phyloP scores from a whole-genome alignment of 2,113 vertebrate species.

The Genyomyrus donnyi region DNA sequence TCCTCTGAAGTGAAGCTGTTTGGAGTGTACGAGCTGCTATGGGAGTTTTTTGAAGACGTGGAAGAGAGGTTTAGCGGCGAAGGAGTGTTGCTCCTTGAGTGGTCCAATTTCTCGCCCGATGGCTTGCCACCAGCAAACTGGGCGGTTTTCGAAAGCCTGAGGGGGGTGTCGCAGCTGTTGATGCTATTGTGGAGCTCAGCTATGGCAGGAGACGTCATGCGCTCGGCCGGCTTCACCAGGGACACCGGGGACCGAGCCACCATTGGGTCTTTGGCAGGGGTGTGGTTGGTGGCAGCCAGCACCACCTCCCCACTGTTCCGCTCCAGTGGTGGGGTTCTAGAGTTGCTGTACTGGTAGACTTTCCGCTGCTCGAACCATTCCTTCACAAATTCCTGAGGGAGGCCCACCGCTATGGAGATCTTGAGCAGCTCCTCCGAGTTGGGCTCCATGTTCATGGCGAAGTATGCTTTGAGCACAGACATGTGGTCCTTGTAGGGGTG shows the following conservation, averaged over 20 bases:
- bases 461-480: slow-evolving; percentile 99
- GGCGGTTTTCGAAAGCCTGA: slow-evolving; percentile 90
- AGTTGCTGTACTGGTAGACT: slow-evolving; percentile 85
- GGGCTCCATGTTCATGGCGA: slow-evolving; percentile 99
- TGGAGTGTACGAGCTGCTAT: slow-evolving; percentile 99
- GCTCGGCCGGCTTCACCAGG: slow-evolving; percentile 75
- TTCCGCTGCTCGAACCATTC: slow-evolving; percentile 99
- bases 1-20: slow-evolving; percentile 99
- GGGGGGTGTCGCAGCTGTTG: slow-evolving; percentile 88
- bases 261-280: slow-evolving; percentile 83
- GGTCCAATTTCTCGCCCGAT: slow-evolving; percentile 86
- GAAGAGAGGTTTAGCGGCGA: slow-evolving; percentile 97
- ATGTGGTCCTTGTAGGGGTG: slow-evolving; percentile 98
- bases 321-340: slow-evolving; percentile 88
- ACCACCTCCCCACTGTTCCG: slow-evolving; percentile 77
- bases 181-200: slow-evolving; percentile 91
- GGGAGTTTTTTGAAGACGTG: slow-evolving; percentile 98
- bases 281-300: slow-evolving; percentile 75
- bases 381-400: slow-evolving; percentile 99
- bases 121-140: slow-evolving; percentile 80
- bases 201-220: slow-evolving; percentile 86
- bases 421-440: slow-evolving; percentile 99
- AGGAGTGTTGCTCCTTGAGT: slow-evolving; percentile 97
- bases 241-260: slow-evolving; percentile 79
- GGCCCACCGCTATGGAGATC: slow-evolving; percentile 98